Base-by-base conservation (phyloP, 2,113 vertebrate species). In the Menidia beryllina region DNA sequence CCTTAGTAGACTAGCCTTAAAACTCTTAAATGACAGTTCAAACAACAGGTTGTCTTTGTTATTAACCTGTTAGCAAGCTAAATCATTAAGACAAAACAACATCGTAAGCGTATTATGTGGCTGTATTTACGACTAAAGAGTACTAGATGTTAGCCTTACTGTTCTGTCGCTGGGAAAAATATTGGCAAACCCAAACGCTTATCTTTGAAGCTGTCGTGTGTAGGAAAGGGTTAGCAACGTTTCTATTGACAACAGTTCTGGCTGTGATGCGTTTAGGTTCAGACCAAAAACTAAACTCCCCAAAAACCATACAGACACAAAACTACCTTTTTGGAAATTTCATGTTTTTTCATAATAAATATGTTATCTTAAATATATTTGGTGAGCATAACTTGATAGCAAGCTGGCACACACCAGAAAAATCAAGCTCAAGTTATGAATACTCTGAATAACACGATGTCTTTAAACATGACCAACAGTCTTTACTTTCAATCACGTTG, bases 21-120 rank as follows among this genome's bases (percentile, higher is more conserved):
- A 60, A 65, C 17, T 53, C 53, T 34, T 24, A 26, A 59, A 12
- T 47, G 58, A 57, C 41, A 58, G 19, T 7, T 67, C 12, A 47
- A 13, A 89, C 89, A 90, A 89, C 88, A 89, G 86, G 83, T 89
- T 81, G 85, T 49, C 63, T 50, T 51, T 36, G 65, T 34, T 48
- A 10, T 60, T 47, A 8, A 13, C 0, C 15, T 53, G 70, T 52
- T 79, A 76, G 81, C 81, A 64, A 38, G 68, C 65, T 27, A 17
- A 9, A 10, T 13, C 24, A 7, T 17, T 10, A 13, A 11, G 0
- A 57, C 30, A 15, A 47, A 21, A 14, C 38, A 15, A 8, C 13
- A 19, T 36, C n/a, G 5, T 10, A 9, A 27, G 27, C 38, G 23
- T 3, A 0, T 13, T 34, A 5, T 5, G 30, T 55, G 9, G 1